A percentile compares a stretch with the other conserved stretches of the same genome.
phyloP scores from a whole-genome alignment of 1,140 invertebrate species.

The Andrena cerasifolii region DNA sequence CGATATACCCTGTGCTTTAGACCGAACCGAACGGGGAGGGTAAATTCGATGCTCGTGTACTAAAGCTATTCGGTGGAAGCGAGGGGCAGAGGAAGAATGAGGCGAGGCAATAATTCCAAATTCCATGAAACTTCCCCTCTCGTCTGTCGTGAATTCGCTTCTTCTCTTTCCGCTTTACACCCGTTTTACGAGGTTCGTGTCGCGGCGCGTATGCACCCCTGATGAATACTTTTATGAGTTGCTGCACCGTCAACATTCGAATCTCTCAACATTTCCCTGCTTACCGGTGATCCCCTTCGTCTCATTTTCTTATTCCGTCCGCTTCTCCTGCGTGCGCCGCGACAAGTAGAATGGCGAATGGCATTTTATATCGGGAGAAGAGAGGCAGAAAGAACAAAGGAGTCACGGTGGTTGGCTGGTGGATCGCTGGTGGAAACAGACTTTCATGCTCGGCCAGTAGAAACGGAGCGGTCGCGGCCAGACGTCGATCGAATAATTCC shows the following conservation, averaged over 20 bases:
- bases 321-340: background rate
- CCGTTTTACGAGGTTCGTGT: too few species aligned
- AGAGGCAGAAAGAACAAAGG: background rate
- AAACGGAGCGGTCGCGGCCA: background rate
- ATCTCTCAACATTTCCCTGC: background rate
- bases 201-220: too few species aligned
- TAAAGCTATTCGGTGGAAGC: background rate
- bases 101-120: background rate
- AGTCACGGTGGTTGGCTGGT: too few species aligned
- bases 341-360: background rate
- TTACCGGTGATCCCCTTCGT: background rate
- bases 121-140: background rate
- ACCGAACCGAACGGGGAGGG: background rate
- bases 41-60: background rate
- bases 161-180: background rate
- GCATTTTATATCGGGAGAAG: conserved; percentile 3
- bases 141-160: background rate
- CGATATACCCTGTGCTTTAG: background rate
- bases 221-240: too few species aligned
- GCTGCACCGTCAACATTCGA: background rate
- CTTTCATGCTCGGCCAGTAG: background rate
- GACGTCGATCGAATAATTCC: conserved; percentile 13
- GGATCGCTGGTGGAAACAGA: conserved; percentile 7
- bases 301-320: background rate
- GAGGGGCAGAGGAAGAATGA: background rate